Percentiles rank a stretch among this genome's conserved stretches.
Conservation (phyloP, 2,113 vertebrate species). For the Clinocottus analis region DNA sequence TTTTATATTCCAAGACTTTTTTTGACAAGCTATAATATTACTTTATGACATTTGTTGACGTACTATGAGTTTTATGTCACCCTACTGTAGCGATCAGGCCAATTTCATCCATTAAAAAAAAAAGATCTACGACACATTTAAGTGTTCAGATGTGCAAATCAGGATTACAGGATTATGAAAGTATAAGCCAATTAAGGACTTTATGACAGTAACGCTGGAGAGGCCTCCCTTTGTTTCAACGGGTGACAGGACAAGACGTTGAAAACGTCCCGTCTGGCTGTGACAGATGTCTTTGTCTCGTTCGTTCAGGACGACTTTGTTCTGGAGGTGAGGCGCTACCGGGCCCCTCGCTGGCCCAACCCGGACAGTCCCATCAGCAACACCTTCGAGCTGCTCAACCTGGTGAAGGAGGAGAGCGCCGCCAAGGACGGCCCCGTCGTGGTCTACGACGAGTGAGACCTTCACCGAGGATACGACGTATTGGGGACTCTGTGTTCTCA, state of each 20-base stretch:
- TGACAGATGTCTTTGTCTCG: neutral
- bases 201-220: neutral
- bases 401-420: constrained; percentile 87
- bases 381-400: constrained; percentile 91
- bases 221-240: neutral
- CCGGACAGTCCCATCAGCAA: constrained; percentile 94
- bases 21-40: neutral
- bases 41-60: too few species aligned
- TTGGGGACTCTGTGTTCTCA: neutral
- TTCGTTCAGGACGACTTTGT: constrained; percentile 91
- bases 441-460: constrained; percentile 94
- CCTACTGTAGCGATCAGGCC: too few species aligned
- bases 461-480: neutral
- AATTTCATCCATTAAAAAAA: too few species aligned
- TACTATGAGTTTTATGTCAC: too few species aligned
- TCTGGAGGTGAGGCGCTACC: constrained; percentile 93
- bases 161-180: neutral
- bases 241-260: neutral
- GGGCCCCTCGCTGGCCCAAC: constrained; percentile 93
- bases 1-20: neutral
- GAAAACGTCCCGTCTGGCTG: neutral
- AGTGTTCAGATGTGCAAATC: neutral
- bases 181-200: neutral
- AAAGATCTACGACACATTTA: neutral
- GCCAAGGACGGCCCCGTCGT: constrained; percentile 89